Evolutionary conservation across 2,888 invertebrate species (phyloP), one percentile per base, ranked within the genome.

Genomic region (Gnatocerus cornutus): DNA sequence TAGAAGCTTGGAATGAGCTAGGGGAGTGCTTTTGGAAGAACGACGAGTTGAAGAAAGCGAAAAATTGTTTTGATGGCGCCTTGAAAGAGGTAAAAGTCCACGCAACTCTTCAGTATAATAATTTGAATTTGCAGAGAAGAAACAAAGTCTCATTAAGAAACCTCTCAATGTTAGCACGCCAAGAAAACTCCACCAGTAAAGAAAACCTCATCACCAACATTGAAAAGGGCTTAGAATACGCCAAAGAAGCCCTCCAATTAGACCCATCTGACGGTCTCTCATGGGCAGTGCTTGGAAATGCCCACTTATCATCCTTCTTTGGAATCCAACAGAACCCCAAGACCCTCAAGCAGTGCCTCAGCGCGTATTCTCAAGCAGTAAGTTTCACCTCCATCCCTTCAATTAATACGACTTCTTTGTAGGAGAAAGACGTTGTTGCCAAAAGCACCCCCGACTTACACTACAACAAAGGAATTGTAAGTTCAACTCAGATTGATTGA

Each of bases 21-120:
- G 96, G 96, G 0, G 95, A 95, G 83, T 93, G 93, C 80, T 94
- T 93, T 82, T 95, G 94, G 92, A 96, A 96, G 84, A 93, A 93
- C 79, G 90, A 92, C 80, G 93, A 96, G 80, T 86, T 94, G 4
- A 88, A 89, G 73, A 92, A 93, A 78, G 94, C 96, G 0, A 92
- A 91, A 79, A 93, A 92, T 77, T 95, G 95, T 83, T 96, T 96
- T 83, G 89, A 91, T 77, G 92, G 93, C 53, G 95, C 93, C 67
- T 84, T 93, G 68, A 89, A 89, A 80, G 90, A 92, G 84, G 93
- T 92, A 84, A 52, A 39, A 33, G n/a, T n/a, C n/a, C n/a, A n/a
- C n/a, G n/a, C n/a, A n/a, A n/a, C n/a, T n/a, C n/a, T n/a, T n/a
- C 33, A 21, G 21, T 21, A 4, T 33, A 2, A 43, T 1, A 61